Base-by-base conservation (phyloP, 1,140 invertebrate genomes). In the Calliopsis andreniformis region DNA sequence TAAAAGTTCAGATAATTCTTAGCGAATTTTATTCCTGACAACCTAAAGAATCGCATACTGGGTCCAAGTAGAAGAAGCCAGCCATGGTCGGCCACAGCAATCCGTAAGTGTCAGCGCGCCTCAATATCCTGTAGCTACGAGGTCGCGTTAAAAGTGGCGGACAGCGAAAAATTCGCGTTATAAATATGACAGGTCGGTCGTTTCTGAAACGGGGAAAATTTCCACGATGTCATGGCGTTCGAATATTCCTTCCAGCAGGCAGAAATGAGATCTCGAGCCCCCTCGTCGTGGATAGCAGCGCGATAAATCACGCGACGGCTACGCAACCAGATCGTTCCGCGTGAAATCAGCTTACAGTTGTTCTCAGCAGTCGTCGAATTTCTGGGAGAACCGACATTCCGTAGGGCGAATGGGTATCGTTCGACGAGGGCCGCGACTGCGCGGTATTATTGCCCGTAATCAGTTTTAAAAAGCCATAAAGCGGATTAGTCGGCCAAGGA, bases 401-500 rank as follows among this genome's bases (percentile, higher is more conserved):
- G 12, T n/a, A 28, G 32, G 16, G 6, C n/a, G 4, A 3, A 10
- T 39, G 35, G 35, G 10, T 39, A 39, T 5, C 35, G 35, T 10
- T 3, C n/a, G n/a, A n/a, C n/a, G n/a, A n/a, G n/a, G n/a, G n/a
- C n/a, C 35, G 16, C 7, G 18, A n/a, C 0, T 42, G 8, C 23
- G 49, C 43, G 42, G 70, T 62, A 67, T 49, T 55, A 43, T 43
- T 51, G 32, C 12, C 73, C 80, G 73, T 84, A 83, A 86, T 87
- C 82, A 80, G 78, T 87, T 86, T 87, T 86, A 84, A 87, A 87
- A 84, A 63, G 58, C 80, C 78, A 55, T 83, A 85, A 83, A 85
- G 51, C 63, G 79, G 78, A 87, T 87, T 84, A 87, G 59, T 43
- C 76, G 45, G 49, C 35, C 73, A 78, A 58, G 75, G 77, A 84